These are phyloP conservation scores for Luscinia megarhynchos DNA, from an alignment of 2,797 vertebrate genomes.

Conservation along the genomic window DNA sequence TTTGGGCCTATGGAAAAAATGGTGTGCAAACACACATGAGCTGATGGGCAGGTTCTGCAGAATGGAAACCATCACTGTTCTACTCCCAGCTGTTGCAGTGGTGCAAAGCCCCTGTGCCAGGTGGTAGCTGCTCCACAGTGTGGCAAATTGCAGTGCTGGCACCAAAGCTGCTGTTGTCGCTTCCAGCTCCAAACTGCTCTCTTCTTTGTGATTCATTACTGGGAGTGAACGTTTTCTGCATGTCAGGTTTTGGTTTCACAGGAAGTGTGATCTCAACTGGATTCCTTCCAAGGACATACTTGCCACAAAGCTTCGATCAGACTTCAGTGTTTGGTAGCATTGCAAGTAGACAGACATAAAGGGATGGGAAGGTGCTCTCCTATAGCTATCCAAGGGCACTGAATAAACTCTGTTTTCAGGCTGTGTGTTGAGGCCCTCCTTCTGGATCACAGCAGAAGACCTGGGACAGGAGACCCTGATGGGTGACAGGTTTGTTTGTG, in stretches of 20 bases:
- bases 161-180: neutral
- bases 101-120: neutral
- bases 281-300: conserved; percentile 24
- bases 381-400: neutral
- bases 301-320: conserved; percentile 20
- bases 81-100: neutral
- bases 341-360: neutral
- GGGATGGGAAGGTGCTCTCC: neutral
- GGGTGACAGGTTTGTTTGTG: neutral
- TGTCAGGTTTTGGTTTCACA: conserved; percentile 44
- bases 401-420: neutral
- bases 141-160: conserved; percentile 27
- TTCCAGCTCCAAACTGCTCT: conserved; percentile 43
- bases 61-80: neutral
- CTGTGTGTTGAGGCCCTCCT: neutral
- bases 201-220: neutral
- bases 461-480: neutral
- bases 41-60: neutral
- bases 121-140: neutral
- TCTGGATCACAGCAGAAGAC: neutral
- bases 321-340: neutral
- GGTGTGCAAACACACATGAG: neutral
- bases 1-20: neutral
- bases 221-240: conserved; percentile 19
- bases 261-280: conserved; percentile 52